Base-by-base conservation (phyloP, 1,140 invertebrate genomes). In the Phymorhynchus buccinoides region DNA sequence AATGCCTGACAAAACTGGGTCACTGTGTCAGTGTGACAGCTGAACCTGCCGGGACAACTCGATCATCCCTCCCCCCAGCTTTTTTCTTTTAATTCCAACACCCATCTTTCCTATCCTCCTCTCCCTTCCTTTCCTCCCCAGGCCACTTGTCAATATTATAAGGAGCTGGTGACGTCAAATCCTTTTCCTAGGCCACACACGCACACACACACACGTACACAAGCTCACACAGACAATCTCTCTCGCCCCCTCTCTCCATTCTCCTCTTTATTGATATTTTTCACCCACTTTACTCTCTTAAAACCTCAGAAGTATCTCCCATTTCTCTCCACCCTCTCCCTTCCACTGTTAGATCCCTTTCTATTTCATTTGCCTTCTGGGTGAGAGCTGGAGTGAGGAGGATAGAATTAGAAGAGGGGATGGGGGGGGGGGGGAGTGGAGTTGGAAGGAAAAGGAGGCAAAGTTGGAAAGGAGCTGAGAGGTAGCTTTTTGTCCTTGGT, bases 401-500 rank as follows among this genome's bases (percentile, higher is more conserved):
- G n/a, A n/a, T n/a, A n/a, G n/a, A n/a, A n/a, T n/a, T n/a, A 18
- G 48, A 14, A 2, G 48, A 16, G 71, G 30, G 12, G 56, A 66
- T 66, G 56, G 30, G 56, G 48, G 48, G 12, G 48, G 48, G 12
- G 48, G 48, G 12, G 48, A 52, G 48, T 52, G n/a, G n/a, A n/a
- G n/a, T 16, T 66, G 16, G 56, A n/a, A n/a, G 56, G 56, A n/a
- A 16, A 66, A n/a, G 56, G 56, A n/a, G 56, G 16, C 16, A 66
- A 66, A 66, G 56, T 16, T 30, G 30, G 56, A 66, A 18, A 66
- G 16, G 30, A 16, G 16, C 56, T 18, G 56, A 18, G 16, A 66
- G 56, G 56, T 73, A 12, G 71, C 3, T 73, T 27, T 73, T n/a
- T 77, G 73, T 77, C 73, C 73, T 77, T 77, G 73, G 16, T 32